A percentile compares a stretch with the other conserved stretches of the same genome.
Conservation (phyloP, 2,113 vertebrate species). For the Nannospalax galili region DNA sequence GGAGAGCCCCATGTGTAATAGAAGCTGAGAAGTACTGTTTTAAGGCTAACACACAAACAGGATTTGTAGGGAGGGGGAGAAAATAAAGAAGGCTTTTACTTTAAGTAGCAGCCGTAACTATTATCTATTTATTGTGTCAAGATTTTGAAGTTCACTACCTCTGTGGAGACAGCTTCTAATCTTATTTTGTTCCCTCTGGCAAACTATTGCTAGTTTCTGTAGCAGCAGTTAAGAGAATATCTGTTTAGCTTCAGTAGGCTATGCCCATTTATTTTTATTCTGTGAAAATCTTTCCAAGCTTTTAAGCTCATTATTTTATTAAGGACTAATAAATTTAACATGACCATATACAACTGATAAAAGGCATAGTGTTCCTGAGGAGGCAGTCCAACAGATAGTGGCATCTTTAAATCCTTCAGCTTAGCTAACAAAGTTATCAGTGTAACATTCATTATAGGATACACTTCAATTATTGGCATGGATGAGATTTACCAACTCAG, state of each 20-base stretch:
- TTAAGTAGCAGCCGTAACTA: slow-evolving; percentile 68
- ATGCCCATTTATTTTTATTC: slow-evolving; percentile 79
- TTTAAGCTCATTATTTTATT: slow-evolving; percentile 81
- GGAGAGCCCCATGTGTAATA: background rate
- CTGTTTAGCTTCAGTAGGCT: slow-evolving; percentile 69
- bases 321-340: slow-evolving; percentile 83
- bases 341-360: slow-evolving; percentile 70
- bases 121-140: slow-evolving; percentile 60
- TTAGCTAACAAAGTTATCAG: slow-evolving; percentile 78
- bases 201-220: slow-evolving; percentile 71
- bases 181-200: slow-evolving; percentile 72
- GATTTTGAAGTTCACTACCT: slow-evolving; percentile 69
- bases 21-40: slow-evolving; percentile 31
- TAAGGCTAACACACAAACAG: slow-evolving; percentile 23
- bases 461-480: background rate
- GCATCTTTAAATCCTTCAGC: slow-evolving; percentile 73
- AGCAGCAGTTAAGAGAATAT: slow-evolving; percentile 79
- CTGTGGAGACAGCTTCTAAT: slow-evolving; percentile 72
- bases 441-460: slow-evolving; percentile 40
- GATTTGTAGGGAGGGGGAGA: background rate
- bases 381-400: slow-evolving; percentile 59
- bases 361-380: slow-evolving; percentile 73
- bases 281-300: slow-evolving; percentile 74
- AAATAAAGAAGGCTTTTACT: slow-evolving; percentile 38
- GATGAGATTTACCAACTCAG: background rate